These are phyloP conservation scores for Chromis chromis DNA, from an alignment of 2,797 vertebrate species.

Conservation along the genomic window DNA sequence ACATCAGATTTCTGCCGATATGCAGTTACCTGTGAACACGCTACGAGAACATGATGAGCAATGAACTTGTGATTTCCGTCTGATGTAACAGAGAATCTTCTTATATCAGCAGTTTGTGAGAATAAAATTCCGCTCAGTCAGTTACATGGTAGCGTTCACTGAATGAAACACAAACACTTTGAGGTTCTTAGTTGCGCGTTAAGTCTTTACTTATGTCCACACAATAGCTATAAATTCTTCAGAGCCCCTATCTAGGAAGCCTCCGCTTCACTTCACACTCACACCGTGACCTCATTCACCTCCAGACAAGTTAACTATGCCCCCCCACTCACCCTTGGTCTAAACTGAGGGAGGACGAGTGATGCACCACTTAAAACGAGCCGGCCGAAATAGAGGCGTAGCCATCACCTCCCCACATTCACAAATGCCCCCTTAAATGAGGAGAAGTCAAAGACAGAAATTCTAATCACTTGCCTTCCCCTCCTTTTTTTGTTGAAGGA, in stretches of 20 bases:
- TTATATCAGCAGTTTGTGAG: background rate
- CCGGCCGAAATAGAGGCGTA: conserved; percentile 76
- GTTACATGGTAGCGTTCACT: background rate
- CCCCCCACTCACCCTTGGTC: conserved; percentile 60
- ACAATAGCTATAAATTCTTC: conserved; percentile 59
- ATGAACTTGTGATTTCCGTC: background rate
- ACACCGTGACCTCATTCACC: conserved; percentile 70
- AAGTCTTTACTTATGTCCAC: conserved; percentile 42
- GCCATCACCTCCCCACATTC: conserved; percentile 83
- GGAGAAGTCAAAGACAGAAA: conserved; percentile 82
- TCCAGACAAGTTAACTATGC: conserved; percentile 73
- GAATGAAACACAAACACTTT: conserved; percentile 52
- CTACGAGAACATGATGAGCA: background rate
- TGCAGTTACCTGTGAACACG: background rate
- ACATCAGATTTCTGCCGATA: background rate
- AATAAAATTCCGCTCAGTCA: background rate
- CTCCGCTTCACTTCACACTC: conserved; percentile 66
- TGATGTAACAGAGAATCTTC: background rate
- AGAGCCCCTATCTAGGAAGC: conserved; percentile 49
- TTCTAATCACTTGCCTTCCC: conserved; percentile 85
- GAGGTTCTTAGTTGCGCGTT: conserved; percentile 32
- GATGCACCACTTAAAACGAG: conserved; percentile 74
- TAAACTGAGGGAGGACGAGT: conserved; percentile 67
- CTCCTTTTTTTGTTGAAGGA: conserved; percentile 78
- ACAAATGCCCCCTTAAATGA: conserved; percentile 82